Conservation (phyloP, 2,888 invertebrate genomes). For the Sphecodes monilicornis region DNA sequence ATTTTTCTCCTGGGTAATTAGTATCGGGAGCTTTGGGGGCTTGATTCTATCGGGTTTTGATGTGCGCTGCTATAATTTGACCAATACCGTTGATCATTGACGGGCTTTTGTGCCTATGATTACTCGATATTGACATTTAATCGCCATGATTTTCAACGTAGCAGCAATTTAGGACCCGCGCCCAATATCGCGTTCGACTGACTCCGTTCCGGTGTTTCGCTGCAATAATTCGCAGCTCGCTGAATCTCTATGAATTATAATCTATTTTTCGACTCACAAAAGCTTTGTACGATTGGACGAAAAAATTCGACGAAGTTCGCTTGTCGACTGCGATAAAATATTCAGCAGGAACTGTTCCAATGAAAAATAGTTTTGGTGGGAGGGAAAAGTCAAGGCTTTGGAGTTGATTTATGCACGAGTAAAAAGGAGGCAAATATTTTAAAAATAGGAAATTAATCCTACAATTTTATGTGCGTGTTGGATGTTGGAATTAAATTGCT, state of each 20-base stretch:
- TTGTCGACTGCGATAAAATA: no score
- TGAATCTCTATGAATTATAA: neutral
- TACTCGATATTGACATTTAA: conserved; percentile 10
- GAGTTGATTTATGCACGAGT: no score
- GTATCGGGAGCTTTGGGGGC: neutral
- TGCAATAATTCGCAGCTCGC: conserved; percentile 1
- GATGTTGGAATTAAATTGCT: neutral
- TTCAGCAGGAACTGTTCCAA: neutral
- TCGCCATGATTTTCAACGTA: conserved; percentile 10
- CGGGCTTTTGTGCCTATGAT: conserved; percentile 18
- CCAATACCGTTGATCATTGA: conserved; percentile 7
- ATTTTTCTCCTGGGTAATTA: neutral
- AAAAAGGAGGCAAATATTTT: neutral
- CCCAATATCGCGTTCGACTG: neutral
- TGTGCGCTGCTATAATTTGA: neutral
- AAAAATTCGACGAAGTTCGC: neutral
- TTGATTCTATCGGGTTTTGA: conserved; percentile 12
- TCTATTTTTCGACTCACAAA: neutral
- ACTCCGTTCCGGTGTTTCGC: neutral
- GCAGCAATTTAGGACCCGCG: neutral
- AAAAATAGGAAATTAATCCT: no score
- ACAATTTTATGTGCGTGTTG: no score
- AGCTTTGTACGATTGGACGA: neutral
- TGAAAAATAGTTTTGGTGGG: neutral
- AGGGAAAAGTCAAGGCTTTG: neutral